Conservation (phyloP, 2,888 invertebrate species). For the Drosophila nr. perissopoda region DNA sequence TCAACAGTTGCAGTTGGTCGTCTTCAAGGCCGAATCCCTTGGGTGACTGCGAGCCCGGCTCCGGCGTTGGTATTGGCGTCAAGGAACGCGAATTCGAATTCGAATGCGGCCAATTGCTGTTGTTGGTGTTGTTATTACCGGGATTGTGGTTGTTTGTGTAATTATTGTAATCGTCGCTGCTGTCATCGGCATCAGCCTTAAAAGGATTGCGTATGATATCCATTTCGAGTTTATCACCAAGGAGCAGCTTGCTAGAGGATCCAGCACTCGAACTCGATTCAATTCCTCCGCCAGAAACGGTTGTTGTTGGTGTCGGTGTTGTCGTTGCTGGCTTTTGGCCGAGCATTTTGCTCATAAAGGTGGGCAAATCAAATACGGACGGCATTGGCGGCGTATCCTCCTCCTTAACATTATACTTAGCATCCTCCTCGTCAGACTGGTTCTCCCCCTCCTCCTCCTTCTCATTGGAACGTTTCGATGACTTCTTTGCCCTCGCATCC, state of each 20-base stretch:
- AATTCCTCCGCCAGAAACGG: not conserved
- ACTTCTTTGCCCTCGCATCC: constrained; percentile 39
- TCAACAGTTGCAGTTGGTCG: constrained; percentile 7
- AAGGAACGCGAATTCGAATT: constrained; percentile 73
- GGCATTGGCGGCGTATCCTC: constrained; percentile 54
- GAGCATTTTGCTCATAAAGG: constrained; percentile 67
- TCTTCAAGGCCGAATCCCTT: constrained; percentile 38
- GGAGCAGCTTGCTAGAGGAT: constrained; percentile 38
- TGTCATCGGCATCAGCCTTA: constrained; percentile 44
- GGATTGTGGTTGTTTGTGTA: not conserved
- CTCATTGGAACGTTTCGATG: constrained; percentile 18
- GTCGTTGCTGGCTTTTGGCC: constrained; percentile 22
- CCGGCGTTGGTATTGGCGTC: constrained; percentile 76
- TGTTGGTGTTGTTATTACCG: constrained; percentile 10
- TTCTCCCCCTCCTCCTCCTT: constrained; percentile 13
- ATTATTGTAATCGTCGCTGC: constrained; percentile 11
- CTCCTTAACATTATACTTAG: constrained; percentile 11
- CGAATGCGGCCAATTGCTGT: constrained; percentile 33
- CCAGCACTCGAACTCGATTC: not conserved
- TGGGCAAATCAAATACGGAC: constrained; percentile 70
- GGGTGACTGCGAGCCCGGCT: constrained; percentile 75
- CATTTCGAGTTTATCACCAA: constrained; percentile 35
- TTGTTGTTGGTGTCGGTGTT: not conserved
- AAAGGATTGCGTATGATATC: constrained; percentile 70
- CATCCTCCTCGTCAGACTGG: constrained; percentile 3